Evolutionary conservation across 2,113 vertebrate genomes (phyloP), one percentile per base, ranked within the genome.

Genomic region (Notarius lentiginosus): DNA sequence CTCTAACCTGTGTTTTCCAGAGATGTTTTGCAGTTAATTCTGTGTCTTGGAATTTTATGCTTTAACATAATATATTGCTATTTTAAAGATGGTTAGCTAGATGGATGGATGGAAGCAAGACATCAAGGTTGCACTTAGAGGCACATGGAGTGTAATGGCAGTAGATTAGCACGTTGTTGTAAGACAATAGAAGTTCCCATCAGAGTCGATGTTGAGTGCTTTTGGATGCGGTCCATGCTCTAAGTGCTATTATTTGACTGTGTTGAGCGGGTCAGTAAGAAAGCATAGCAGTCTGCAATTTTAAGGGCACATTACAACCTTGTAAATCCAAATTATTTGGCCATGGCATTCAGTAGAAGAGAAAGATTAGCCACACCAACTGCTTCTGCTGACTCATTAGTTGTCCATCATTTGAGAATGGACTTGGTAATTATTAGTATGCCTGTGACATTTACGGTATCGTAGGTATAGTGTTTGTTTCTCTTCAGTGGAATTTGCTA

Each of bases 181-280:
- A 65, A 89, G 49, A 47, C 49, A 55, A 14, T 20, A 82, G 20
- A 15, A 17, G 41, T 63, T 12, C 60, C 65, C 84, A 68, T 87
- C 22, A 60, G 77, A 47, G 60, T 27, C 86, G 17, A 88, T 61
- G 60, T 66, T 79, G 80, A 27, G 81, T 88, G 73, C 66, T 88
- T 86, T 80, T 91, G 88, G 87, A 87, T 60, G 47, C 0, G 5
- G 10, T 85, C 90, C 88, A 87, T 22, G 51, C 17, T 82, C 63
- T 66, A 49, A 91, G 84, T 90, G 90, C 89, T 88, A 24, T 70
- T 86, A n/a, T 53, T 34, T 83, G 61, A 49, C 41, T 53, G 20
- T 76, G 85, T 89, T 76, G 81, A 86, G 61, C 55, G 55, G 49
- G 77, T 84, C 53, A 82, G 27, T 30, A 65, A 65, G 53, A 8